A percentile compares a stretch with the other conserved stretches of the same genome.
Evolutionary conservation across 2,888 invertebrate genomes (phyloP).

Genomic region (Rotaria sp.): DNA sequence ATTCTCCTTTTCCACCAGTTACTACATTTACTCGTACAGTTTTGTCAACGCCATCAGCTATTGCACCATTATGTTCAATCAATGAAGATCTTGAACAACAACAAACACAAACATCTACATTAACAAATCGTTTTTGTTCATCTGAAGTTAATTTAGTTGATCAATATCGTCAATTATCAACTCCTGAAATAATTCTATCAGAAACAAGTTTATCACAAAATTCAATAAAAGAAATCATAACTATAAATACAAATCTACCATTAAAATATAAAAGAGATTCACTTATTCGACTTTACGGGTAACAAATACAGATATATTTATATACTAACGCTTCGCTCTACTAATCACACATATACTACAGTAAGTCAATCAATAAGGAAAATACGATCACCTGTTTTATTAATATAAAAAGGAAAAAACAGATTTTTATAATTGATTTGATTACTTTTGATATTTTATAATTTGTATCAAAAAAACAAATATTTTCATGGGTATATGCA

Average conservation of each 20-base stretch:
- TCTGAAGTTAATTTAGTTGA: background rate
- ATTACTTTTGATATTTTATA: too few relatives aligned
- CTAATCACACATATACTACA: background rate
- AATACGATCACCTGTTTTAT: too few relatives aligned
- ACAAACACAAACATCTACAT: background rate
- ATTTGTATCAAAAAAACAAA: background rate
- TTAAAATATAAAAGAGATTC: slow-evolving; percentile 22
- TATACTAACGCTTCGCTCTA: background rate
- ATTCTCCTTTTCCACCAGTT: background rate
- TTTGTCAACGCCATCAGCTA: background rate
- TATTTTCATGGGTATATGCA: background rate
- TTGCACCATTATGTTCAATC: background rate
- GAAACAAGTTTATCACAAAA: background rate
- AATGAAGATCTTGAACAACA: slow-evolving; percentile 2
- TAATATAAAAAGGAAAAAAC: too few relatives aligned
- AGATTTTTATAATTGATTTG: too few relatives aligned
- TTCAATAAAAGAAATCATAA: background rate
- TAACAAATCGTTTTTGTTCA: background rate
- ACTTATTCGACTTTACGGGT: slow-evolving; percentile 12
- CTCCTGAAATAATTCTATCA: background rate
- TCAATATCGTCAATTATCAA: background rate
- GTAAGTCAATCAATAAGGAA: too few relatives aligned
- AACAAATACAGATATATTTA: background rate
- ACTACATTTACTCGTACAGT: background rate
- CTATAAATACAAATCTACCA: slow-evolving; percentile 23